Evolutionary conservation across 1,140 invertebrate species (phyloP).

Genomic region (Apis florea): DNA sequence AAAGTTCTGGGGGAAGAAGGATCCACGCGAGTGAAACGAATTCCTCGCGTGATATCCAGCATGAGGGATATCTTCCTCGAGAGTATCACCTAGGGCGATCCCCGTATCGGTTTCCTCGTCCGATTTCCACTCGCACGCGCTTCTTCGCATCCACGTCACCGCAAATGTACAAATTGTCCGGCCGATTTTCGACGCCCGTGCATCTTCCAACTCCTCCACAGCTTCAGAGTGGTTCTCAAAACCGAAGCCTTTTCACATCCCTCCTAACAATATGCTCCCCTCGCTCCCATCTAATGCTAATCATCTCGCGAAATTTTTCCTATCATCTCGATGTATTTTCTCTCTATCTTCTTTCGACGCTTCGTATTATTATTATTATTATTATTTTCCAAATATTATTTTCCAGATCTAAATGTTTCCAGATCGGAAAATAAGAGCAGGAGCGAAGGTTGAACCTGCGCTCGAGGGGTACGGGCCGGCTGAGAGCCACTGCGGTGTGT

Average conservation of each 20-base stretch:
- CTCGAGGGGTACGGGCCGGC: conserved; percentile 24
- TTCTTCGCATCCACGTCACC: conserved; percentile 24
- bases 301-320: no score
- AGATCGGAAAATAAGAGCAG: no score
- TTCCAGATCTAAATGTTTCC: no score
- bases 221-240: not conserved
- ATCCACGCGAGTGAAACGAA: not conserved
- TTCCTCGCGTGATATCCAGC: not conserved
- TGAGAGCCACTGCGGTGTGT: conserved; percentile 76
- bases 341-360: no score
- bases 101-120: conserved; percentile 54
- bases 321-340: no score
- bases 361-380: no score
- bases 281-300: no score
- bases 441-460: conserved; percentile 14
- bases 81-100: conserved; percentile 9
- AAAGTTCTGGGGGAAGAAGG: not conserved
- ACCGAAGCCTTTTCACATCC: not conserved
- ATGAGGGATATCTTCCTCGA: not conserved
- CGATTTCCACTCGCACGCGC: conserved; percentile 26
- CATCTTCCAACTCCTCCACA: conserved; percentile 32
- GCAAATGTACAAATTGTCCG: conserved; percentile 62
- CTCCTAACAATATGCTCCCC: no score
- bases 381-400: no score
- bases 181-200: conserved; percentile 66